These are phyloP conservation scores for Trogon surrucura DNA, from an alignment of 2,113 vertebrate genomes.

Conservation along the genomic window DNA sequence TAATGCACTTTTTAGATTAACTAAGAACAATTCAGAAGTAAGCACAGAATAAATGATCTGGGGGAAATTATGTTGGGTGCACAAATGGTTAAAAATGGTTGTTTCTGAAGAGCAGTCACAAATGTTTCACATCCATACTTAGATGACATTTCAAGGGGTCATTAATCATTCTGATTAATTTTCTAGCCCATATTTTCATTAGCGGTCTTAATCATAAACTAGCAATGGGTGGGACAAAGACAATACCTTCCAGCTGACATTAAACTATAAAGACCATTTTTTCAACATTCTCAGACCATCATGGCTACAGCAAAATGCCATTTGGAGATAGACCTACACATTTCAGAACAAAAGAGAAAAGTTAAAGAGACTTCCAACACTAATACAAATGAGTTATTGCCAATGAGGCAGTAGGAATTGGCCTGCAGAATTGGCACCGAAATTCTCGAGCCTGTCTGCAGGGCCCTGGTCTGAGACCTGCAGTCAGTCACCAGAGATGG, in stretches of 20 bases:
- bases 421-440: neutral
- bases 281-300: neutral
- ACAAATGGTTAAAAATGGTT: neutral
- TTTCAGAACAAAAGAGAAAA: neutral
- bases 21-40: neutral
- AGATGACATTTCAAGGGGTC: neutral
- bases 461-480: neutral
- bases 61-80: neutral
- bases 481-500: neutral
- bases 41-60: neutral
- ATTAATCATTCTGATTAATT: neutral
- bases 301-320: neutral
- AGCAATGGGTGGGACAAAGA: neutral
- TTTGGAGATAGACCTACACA: neutral
- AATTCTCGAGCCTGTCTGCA: neutral
- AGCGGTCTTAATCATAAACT: neutral
- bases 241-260: neutral
- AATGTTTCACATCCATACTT: neutral
- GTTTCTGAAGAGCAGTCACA: neutral
- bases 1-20: neutral
- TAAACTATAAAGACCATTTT: neutral
- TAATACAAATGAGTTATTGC: neutral
- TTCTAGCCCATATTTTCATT: neutral
- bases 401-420: neutral
- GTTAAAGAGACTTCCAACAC: neutral